phyloP scores from a whole-genome alignment of 2,797 vertebrate species.

The Acanthiza pusilla region DNA sequence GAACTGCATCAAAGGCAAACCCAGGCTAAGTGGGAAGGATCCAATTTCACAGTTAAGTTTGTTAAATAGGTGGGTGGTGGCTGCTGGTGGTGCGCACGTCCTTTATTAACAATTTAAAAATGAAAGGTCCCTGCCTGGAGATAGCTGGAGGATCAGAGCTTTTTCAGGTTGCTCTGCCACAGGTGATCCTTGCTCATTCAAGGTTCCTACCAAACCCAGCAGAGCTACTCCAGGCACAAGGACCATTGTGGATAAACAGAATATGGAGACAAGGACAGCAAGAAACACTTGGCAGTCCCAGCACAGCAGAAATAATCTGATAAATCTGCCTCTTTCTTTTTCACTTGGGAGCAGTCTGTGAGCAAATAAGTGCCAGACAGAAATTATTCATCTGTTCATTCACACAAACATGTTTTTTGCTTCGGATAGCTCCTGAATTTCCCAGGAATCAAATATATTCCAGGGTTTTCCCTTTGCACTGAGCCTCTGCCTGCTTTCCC shows the following conservation, averaged over 20 bases:
- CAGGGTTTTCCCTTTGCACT: background rate
- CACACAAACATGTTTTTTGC: background rate
- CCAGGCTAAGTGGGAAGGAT: constrained; percentile 50
- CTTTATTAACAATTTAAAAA: constrained; percentile 45
- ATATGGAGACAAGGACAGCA: background rate
- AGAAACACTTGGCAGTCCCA: background rate
- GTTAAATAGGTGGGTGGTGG: constrained; percentile 58
- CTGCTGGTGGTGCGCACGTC: background rate
- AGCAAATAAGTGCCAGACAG: background rate
- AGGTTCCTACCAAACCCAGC: background rate
- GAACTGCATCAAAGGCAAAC: constrained; percentile 60
- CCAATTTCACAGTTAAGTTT: constrained; percentile 59
- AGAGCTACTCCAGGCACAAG: background rate
- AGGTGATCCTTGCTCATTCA: background rate
- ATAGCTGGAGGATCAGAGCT: background rate
- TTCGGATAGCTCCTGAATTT: background rate
- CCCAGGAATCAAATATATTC: background rate
- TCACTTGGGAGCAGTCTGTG: background rate
- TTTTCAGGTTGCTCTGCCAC: background rate
- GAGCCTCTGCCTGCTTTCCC: background rate
- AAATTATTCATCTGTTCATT: background rate
- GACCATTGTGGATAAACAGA: background rate
- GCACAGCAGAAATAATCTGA: background rate
- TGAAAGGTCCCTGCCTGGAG: constrained; percentile 8
- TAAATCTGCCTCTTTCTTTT: background rate